These are phyloP conservation scores for Sciurus carolinensis DNA, from an alignment of 2,797 vertebrate genomes.

Conservation along the genomic window DNA sequence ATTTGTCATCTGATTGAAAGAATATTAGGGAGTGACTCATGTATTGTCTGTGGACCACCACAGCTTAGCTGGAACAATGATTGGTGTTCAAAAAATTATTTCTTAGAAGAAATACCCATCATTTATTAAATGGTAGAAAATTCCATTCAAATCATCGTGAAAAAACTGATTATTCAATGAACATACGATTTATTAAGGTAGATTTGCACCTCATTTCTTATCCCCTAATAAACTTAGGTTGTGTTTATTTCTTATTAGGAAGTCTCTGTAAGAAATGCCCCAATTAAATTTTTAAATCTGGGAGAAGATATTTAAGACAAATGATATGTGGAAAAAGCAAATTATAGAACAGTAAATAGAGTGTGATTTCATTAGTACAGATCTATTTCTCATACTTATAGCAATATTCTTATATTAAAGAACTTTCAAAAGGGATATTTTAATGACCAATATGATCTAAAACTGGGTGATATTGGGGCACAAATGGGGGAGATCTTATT, in stretches of 20 bases:
- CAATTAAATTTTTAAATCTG: background rate
- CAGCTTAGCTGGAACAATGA: background rate
- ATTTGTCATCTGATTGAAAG: background rate
- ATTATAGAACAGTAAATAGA: background rate
- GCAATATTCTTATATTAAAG: background rate
- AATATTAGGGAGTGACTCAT: background rate
- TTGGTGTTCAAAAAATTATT: background rate
- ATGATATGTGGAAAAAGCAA: background rate
- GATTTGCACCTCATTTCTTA: background rate
- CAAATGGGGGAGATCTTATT: background rate
- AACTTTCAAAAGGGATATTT: background rate
- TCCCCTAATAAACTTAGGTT: background rate
- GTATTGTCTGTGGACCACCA: background rate
- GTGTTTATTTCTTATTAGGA: background rate
- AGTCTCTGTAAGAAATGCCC: background rate
- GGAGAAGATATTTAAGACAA: slow-evolving; percentile 11
- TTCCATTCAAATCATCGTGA: background rate
- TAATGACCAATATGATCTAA: background rate
- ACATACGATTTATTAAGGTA: background rate
- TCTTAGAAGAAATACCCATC: background rate
- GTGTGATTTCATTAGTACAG: background rate
- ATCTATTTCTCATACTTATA: background rate
- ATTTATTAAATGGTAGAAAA: slow-evolving; percentile 31
- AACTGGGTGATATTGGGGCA: background rate
- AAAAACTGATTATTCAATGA: slow-evolving; percentile 17